Evolutionary conservation across 1,140 invertebrate species (phyloP).

Genomic region (Nilaparvata lugens): DNA sequence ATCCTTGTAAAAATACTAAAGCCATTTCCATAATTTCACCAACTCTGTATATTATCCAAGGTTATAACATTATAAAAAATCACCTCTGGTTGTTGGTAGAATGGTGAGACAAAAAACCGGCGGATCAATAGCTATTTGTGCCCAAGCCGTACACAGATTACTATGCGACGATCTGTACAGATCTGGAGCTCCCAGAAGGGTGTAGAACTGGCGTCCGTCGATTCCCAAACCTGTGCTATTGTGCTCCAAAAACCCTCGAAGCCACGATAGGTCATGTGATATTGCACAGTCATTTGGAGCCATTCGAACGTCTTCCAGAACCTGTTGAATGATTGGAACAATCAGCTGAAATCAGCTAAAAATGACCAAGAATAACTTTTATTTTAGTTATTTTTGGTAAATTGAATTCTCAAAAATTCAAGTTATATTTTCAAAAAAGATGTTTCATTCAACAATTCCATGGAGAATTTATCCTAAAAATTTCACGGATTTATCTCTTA

Average conservation of each 20-base stretch:
- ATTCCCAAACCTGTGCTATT: conserved; percentile 57
- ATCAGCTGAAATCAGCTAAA: too few species aligned
- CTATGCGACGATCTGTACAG: background rate
- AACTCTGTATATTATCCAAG: too few species aligned
- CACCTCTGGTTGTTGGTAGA: background rate
- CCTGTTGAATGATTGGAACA: conserved; percentile 35
- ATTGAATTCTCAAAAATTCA: too few species aligned
- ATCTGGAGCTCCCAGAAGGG: conserved; percentile 35
- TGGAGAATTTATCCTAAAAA: too few species aligned
- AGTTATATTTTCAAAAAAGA: too few species aligned
- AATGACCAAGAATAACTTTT: too few species aligned
- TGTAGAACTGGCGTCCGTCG: conserved; percentile 64
- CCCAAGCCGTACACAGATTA: conserved; percentile 13
- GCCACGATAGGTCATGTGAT: conserved; percentile 47
- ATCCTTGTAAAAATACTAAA: too few species aligned
- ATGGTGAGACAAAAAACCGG: conserved; percentile 25
- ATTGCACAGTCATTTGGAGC: conserved; percentile 24
- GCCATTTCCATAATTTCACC: too few species aligned
- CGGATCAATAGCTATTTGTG: conserved; percentile 30
- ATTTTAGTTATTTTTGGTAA: too few species aligned
- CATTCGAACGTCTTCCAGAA: conserved; percentile 54
- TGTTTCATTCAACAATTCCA: too few species aligned
- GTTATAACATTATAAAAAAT: too few species aligned
- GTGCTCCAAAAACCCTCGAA: conserved; percentile 54
- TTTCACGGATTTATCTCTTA: too few species aligned